A percentile compares a stretch with the other conserved stretches of the same genome.
Conservation (phyloP, 2,797 vertebrate species). For the Protosalanx chinensis region DNA sequence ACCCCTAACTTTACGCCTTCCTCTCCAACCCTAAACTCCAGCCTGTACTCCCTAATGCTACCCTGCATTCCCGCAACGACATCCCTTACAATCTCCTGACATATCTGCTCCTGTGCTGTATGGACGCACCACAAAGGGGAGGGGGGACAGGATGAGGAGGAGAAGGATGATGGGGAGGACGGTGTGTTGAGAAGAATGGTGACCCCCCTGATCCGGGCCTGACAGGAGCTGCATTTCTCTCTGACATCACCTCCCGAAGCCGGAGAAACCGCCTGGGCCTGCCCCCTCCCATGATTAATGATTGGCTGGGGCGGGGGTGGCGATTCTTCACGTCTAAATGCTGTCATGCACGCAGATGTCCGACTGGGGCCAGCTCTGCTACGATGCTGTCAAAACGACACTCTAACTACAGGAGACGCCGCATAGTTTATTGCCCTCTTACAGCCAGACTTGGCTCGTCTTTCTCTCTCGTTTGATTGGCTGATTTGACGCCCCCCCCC, state of each 20-base stretch:
- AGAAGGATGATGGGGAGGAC: not conserved
- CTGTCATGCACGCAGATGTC: not conserved
- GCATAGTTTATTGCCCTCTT: not conserved
- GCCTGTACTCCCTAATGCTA: no score
- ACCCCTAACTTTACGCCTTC: no score
- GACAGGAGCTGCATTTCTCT: not conserved
- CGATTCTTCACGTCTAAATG: not conserved
- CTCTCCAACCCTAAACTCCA: no score
- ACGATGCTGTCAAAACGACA: no score
- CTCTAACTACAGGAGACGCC: no score
- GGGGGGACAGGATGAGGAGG: not conserved
- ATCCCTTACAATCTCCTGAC: no score
- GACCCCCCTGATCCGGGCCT: not conserved
- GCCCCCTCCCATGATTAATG: not conserved
- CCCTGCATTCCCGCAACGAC: no score
- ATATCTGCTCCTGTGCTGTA: no score
- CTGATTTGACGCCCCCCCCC: no score
- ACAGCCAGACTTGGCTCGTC: not conserved
- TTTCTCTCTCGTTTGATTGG: not conserved
- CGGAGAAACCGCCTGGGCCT: not conserved
- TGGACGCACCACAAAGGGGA: not conserved
- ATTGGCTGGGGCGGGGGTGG: not conserved
- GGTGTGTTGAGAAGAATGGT: no score
- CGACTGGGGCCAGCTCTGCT: no score
- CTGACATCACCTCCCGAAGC: constrained; percentile 10